A percentile compares a stretch with the other conserved stretches of the same genome.
phyloP scores from a whole-genome alignment of 2,888 invertebrate species.

The Salticus scenicus region DNA sequence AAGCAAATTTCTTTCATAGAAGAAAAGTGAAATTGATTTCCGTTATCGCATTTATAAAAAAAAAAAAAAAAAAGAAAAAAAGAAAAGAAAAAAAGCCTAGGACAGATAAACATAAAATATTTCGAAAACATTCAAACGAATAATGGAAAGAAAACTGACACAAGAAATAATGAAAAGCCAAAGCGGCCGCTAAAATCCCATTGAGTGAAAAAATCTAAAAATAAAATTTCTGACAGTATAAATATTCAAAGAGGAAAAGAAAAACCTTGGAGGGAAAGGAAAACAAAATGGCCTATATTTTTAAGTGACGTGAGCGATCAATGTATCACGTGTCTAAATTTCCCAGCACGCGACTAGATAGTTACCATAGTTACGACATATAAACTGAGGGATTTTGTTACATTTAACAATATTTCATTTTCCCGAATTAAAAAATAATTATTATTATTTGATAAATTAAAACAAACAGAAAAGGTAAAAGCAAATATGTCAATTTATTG shows the following conservation, averaged over 20 bases:
- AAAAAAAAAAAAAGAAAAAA: too few relatives aligned
- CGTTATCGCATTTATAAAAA: too few relatives aligned
- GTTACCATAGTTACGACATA: not conserved
- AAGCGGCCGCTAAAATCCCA: too few relatives aligned
- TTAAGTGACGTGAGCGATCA: not conserved
- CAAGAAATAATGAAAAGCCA: too few relatives aligned
- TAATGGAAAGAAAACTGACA: too few relatives aligned
- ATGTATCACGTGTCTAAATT: not conserved
- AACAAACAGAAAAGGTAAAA: not conserved
- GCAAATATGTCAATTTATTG: too few relatives aligned
- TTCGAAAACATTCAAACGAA: too few relatives aligned
- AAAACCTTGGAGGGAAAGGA: not conserved
- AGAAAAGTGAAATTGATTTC: too few relatives aligned
- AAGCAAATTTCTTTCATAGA: too few relatives aligned
- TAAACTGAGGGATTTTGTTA: not conserved
- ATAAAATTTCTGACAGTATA: not conserved
- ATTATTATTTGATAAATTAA: not conserved
- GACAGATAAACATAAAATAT: too few relatives aligned
- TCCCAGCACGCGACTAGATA: not conserved
- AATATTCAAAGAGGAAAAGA: not conserved
- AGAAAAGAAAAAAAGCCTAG: too few relatives aligned
- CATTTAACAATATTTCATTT: not conserved
- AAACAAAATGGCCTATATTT: not conserved
- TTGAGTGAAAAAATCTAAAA: not conserved
- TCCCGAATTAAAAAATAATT: not conserved